Percentiles rank a stretch among this genome's conserved stretches.
These are phyloP conservation scores for Conomelus anceps DNA, from an alignment of 2,888 invertebrate genomes.

Conservation along the genomic window DNA sequence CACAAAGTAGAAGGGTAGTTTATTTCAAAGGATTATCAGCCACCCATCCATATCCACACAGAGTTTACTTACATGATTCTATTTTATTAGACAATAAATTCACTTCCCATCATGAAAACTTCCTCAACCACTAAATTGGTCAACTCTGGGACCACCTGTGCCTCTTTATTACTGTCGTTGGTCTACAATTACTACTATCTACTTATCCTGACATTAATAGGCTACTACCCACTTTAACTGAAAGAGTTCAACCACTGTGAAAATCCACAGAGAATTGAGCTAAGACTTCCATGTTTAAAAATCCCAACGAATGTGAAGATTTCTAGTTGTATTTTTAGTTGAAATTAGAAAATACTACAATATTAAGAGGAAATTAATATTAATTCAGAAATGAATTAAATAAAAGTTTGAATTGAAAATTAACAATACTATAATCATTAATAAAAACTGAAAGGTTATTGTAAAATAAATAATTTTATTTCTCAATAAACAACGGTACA, in stretches of 20 bases:
- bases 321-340: neutral
- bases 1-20: neutral
- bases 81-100: neutral
- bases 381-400: neutral
- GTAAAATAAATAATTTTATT: too few species aligned
- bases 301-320: too few species aligned
- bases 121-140: neutral
- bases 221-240: neutral
- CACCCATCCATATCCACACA: neutral
- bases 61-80: neutral
- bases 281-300: too few species aligned
- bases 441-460: too few species aligned
- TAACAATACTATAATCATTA: too few species aligned
- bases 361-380: neutral
- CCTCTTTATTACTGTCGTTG: neutral
- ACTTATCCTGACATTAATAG: neutral
- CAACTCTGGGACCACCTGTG: neutral
- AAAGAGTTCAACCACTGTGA: neutral
- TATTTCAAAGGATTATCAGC: neutral
- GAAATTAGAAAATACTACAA: too few species aligned
- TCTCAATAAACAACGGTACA: too few species aligned
- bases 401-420: too few species aligned
- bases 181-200: neutral
- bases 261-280: neutral
- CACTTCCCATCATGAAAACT: neutral